These are phyloP conservation scores for Sylvia borin DNA, from an alignment of 2,797 vertebrate genomes.

Conservation along the genomic window DNA sequence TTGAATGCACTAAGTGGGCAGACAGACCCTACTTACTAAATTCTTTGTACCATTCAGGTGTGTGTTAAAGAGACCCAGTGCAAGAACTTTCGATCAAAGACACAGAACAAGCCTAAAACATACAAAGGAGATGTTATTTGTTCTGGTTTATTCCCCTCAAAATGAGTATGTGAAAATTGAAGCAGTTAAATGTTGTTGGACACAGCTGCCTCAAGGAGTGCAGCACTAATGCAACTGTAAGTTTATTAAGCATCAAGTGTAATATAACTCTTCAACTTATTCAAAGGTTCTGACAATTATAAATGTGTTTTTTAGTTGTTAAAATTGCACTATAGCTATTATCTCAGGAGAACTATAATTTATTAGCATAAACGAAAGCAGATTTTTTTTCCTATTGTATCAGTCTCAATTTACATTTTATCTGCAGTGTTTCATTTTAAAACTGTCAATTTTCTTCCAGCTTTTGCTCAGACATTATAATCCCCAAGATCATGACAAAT, in stretches of 20 bases:
- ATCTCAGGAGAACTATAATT: not conserved
- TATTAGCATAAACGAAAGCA: not conserved
- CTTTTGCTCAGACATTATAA: constrained; percentile 1
- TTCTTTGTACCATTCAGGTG: not conserved
- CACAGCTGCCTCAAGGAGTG: not conserved
- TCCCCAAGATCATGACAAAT: not conserved
- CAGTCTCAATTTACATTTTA: not conserved
- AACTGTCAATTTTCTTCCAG: not conserved
- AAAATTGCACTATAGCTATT: not conserved
- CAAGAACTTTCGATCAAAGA: not conserved
- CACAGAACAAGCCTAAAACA: not conserved
- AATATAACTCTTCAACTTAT: not conserved
- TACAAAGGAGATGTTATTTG: not conserved
- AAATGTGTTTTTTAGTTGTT: not conserved
- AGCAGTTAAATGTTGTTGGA: not conserved
- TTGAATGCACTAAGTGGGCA: not conserved
- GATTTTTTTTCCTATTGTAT: not conserved
- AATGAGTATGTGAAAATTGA: not conserved
- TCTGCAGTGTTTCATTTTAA: not conserved
- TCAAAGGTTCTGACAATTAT: not conserved
- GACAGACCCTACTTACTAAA: not conserved
- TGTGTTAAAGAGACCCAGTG: not conserved
- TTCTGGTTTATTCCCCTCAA: not conserved
- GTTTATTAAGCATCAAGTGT: not conserved
- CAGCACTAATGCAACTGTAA: not conserved